phyloP scores from a whole-genome alignment of 2,113 vertebrate genomes.

The Notarius quadriscutis region DNA sequence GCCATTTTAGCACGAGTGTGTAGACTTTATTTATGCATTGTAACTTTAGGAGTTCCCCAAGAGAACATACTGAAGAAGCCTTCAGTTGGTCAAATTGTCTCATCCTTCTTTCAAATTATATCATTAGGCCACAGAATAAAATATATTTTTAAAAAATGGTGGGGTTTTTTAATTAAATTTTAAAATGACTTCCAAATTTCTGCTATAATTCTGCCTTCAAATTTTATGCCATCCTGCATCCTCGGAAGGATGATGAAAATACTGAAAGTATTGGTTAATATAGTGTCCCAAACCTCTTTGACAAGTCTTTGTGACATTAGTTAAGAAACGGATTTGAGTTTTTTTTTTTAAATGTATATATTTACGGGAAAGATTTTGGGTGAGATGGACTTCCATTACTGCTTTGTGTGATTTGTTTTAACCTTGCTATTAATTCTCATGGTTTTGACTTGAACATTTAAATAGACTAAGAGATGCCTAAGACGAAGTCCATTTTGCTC shows the following conservation, averaged over 20 bases:
- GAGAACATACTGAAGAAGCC: not conserved
- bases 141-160: too few species aligned
- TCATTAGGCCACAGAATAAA: not conserved
- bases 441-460: not conserved
- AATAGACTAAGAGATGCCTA: not conserved
- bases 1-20: not conserved
- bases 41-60: not conserved
- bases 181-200: not conserved
- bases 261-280: not conserved
- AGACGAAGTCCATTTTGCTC: not conserved
- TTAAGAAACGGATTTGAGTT: not conserved
- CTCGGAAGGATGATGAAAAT: not conserved
- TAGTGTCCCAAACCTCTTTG: not conserved
- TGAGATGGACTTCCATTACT: not conserved
- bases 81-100: not conserved
- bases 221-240: not conserved
- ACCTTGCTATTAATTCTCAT: not conserved
- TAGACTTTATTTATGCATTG: not conserved
- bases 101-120: not conserved
- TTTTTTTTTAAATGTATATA: too few species aligned
- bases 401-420: conserved; percentile 5
- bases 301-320: not conserved
- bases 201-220: not conserved
- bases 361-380: conserved; percentile 3
- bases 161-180: too few species aligned